Base-by-base conservation (phyloP, 2,888 invertebrate species). In the Metacarcinus magister region DNA sequence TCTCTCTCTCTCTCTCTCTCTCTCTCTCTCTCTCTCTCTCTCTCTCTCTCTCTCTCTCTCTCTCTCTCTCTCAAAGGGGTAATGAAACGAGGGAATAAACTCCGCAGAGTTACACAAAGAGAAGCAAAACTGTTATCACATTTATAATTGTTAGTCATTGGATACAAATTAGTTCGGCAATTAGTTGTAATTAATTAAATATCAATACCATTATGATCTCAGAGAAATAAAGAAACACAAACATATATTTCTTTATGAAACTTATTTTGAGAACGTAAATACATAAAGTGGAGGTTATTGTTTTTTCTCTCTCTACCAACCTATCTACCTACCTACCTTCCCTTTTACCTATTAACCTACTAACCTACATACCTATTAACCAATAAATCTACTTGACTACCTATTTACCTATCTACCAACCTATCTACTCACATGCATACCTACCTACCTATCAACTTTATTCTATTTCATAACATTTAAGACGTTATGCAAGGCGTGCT, bases 1-100 rank as follows among this genome's bases (percentile, higher is more conserved):
- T 82, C 32, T 82, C 82, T 82, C 82, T 82, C 82, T 82, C 82
- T 82, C 82, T 82, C 82, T 82, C 82, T 82, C 82, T 82, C 82
- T 82, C 82, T 32, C 82, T 32, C 32, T 32, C 32, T 82, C 82
- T 82, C 82, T 82, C 82, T 82, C 82, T 82, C 82, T 82, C 82
- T 82, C 82, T 82, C 82, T 32, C 82, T 67, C 82, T 32, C 82
- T 82, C 82, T 82, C 82, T 82, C 82, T 82, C 82, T 82, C 82
- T 82, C 82, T 82, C 82, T 82, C 82, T 82, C 82, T 82, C 82
- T 82, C 82, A 10, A 7, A 54, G 54, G 13, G 10, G 54, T 54
- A 54, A 67, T 67, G 4, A 67, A 23, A 23, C 67, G n/a, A 67
- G 23, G 2, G 67, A 67, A 16, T 23, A 1, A 23, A 67, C 4